Base-by-base conservation (phyloP, 2,888 invertebrate species). In the Beris morrisii region DNA sequence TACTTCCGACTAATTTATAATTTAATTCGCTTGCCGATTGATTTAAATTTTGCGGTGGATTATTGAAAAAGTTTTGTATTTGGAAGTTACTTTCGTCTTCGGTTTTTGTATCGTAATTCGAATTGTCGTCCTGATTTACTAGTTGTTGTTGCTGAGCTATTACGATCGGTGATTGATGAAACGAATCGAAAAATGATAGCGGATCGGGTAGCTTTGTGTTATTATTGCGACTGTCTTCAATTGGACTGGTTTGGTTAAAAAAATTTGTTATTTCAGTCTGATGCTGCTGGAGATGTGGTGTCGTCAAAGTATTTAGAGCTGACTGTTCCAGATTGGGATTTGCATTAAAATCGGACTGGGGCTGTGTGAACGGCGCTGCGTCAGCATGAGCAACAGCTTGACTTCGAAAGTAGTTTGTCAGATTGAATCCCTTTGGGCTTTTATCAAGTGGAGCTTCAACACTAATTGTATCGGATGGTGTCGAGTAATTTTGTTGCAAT, bases 11-110 rank as follows among this genome's bases (percentile, higher is more conserved):
- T 67, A 80, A 76, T 46, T 67, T 67, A 74, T 80, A 79, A 57
- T 79, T 79, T 7, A 79, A 72, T 69, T 79, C 79, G 4, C 77
- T 78, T 0, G 74, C 75, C 2, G 74, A 74, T 2, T 63, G 61
- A 54, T 56, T 65, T 12, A 74, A 73, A 64, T 76, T 76, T 66
- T 79, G 78, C 55, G 80, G 80, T 15, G 80, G 79, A 76, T 80
- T 79, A 65, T 80, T 80, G 68, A 80, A 80, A 69, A 80, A 80
- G 72, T 79, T 78, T 66, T 79, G 79, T 56, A 80, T 78, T 22
- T 75, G 75, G 53, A 78, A 78, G 70, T 78, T 65, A 28, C 45
- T 72, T 48, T 70, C 70, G 0, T 69, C 67, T 64, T 73, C 72
- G 11, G 69, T 38, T 65, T 52, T 69, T 66, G 32, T 64, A 67